phyloP scores from a whole-genome alignment of 2,888 invertebrate genomes.

The Catocala fraxini region DNA sequence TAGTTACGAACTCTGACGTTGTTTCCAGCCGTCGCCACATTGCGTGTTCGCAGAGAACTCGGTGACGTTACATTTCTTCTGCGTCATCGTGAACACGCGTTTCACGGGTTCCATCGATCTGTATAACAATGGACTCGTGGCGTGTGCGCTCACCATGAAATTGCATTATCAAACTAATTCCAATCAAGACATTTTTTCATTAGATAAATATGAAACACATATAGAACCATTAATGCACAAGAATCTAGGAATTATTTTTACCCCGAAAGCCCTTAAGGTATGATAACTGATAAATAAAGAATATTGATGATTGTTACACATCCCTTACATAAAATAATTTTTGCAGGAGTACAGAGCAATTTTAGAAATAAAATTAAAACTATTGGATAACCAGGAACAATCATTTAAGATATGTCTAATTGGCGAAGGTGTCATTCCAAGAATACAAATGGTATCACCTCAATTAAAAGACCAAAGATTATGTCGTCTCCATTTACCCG shows the following conservation, averaged over 20 bases:
- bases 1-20: neutral
- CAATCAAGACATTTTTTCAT: conserved; percentile 68
- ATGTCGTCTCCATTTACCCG: conserved; percentile 68
- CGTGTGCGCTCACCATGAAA: conserved; percentile 74
- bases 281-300: neutral
- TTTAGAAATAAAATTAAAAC: conserved; percentile 76
- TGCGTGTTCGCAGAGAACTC: conserved; percentile 81
- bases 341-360: conserved; percentile 81
- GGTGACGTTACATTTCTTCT: conserved; percentile 77
- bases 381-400: conserved; percentile 73
- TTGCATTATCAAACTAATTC: conserved; percentile 75
- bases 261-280: conserved; percentile 76
- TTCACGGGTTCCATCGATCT: conserved; percentile 72
- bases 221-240: conserved; percentile 81
- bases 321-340: neutral
- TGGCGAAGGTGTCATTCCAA: conserved; percentile 81
- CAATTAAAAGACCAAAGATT: conserved; percentile 61
- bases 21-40: conserved; percentile 77
- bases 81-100: conserved; percentile 73
- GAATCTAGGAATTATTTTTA: conserved; percentile 75
- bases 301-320: no score
- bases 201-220: conserved; percentile 77
- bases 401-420: conserved; percentile 79
- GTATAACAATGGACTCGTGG: conserved; percentile 81
- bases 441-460: conserved; percentile 71